Percentiles rank a stretch among this genome's conserved stretches.
Evolutionary conservation across 2,113 vertebrate genomes (phyloP).

Genomic region (Pteruthius melanotis): DNA sequence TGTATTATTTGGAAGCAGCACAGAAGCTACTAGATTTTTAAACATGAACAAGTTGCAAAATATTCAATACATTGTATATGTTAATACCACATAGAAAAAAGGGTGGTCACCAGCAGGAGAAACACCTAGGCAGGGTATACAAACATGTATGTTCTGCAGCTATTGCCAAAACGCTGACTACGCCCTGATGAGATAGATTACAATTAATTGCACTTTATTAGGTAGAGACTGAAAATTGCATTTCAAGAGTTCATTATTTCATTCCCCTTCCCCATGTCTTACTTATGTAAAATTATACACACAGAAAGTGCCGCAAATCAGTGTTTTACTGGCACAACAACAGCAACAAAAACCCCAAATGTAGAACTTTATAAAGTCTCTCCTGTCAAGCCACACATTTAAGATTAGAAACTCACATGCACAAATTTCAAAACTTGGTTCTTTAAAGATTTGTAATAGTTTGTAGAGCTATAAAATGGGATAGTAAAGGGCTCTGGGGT

Average conservation of each 20-base stretch:
- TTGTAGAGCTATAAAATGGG: neutral
- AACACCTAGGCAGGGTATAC: neutral
- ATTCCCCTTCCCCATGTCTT: rapidly evolving
- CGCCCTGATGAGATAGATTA: neutral
- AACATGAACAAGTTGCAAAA: neutral
- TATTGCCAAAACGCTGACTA: neutral
- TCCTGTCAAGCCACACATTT: neutral
- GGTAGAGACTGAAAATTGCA: neutral
- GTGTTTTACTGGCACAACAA: neutral
- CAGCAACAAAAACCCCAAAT: neutral
- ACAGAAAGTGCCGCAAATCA: neutral
- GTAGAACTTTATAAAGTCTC: neutral
- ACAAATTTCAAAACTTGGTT: neutral
- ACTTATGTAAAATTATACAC: neutral
- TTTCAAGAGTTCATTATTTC: neutral
- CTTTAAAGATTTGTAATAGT: neutral
- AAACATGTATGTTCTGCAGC: neutral
- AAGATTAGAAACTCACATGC: neutral
- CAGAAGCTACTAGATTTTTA: neutral
- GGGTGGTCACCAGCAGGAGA: neutral
- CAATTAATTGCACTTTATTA: neutral
- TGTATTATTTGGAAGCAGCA: neutral
- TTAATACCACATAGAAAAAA: neutral
- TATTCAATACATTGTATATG: neutral
- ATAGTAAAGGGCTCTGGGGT: neutral